A percentile compares a stretch with the other conserved stretches of the same genome.
Conservation (phyloP, 2,113 vertebrate genomes). For the Forbesichthys agassizii region DNA sequence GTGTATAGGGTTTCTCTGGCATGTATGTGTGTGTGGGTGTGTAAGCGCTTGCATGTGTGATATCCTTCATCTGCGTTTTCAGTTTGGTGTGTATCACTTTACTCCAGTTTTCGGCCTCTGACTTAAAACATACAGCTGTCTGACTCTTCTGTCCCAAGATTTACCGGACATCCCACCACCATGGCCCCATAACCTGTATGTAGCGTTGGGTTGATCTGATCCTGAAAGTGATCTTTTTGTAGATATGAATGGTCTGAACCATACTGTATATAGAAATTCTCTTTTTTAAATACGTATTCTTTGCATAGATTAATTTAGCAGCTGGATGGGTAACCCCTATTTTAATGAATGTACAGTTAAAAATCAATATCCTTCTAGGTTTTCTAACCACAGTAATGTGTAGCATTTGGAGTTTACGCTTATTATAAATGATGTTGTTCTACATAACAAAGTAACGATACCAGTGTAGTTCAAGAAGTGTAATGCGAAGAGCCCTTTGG, state of each 20-base stretch:
- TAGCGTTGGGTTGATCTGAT: neutral
- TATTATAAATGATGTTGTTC: neutral
- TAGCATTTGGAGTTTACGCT: too few species aligned
- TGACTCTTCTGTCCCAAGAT: neutral
- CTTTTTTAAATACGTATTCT: too few species aligned
- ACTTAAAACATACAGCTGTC: neutral
- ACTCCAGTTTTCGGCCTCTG: neutral
- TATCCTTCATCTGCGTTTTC: neutral
- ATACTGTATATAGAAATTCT: too few species aligned
- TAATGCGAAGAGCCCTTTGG: neutral
- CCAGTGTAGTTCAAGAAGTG: neutral
- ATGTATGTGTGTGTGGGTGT: neutral
- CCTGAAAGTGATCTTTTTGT: neutral
- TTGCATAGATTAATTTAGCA: too few species aligned
- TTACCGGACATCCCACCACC: neutral
- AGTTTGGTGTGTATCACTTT: neutral
- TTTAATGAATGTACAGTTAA: too few species aligned
- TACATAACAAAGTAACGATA: neutral
- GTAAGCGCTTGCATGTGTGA: slow-evolving; percentile 1
- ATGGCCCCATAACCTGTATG: neutral
- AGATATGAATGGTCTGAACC: too few species aligned
- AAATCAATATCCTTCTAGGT: too few species aligned
- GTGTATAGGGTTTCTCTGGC: neutral
- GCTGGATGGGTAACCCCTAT: too few species aligned
- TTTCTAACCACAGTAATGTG: too few species aligned